Evolutionary conservation across 2,797 vertebrate genomes (phyloP).

Genomic region (Eupleurogrammus muticus): DNA sequence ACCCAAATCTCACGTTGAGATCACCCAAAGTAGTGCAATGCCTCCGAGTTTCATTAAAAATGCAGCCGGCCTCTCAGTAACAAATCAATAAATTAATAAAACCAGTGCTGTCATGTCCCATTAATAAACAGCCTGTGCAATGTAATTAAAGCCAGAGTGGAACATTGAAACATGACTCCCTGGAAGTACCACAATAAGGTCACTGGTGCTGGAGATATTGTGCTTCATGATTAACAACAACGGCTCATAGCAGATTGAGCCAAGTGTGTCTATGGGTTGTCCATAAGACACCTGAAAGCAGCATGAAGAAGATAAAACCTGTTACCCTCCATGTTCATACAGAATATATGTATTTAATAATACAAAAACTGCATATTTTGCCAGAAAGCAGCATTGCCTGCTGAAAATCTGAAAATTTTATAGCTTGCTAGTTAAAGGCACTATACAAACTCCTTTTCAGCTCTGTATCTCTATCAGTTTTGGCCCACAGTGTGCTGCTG

Average conservation of each 20-base stretch:
- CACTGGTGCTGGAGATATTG: slow-evolving; percentile 12
- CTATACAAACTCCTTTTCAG: too few relatives aligned
- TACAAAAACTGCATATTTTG: background rate
- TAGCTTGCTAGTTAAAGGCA: background rate
- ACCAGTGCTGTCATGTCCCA: slow-evolving; percentile 41
- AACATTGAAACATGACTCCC: slow-evolving; percentile 17
- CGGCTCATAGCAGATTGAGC: background rate
- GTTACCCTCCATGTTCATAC: background rate
- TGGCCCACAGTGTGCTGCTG: too few relatives aligned
- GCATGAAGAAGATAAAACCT: background rate
- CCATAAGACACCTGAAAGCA: background rate
- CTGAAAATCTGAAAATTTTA: background rate
- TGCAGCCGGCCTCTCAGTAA: slow-evolving; percentile 59
- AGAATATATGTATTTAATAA: background rate
- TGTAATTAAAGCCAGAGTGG: slow-evolving; percentile 52
- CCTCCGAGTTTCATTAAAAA: slow-evolving; percentile 70
- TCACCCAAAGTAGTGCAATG: slow-evolving; percentile 11
- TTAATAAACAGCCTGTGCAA: slow-evolving; percentile 57
- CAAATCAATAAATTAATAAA: slow-evolving; percentile 75
- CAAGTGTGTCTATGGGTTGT: background rate
- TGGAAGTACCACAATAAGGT: slow-evolving; percentile 9
- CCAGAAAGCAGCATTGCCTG: background rate
- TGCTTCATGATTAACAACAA: background rate
- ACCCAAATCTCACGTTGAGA: slow-evolving; percentile 16
- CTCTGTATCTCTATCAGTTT: too few relatives aligned